phyloP scores from a whole-genome alignment of 92 coral and sea anemone genomes.

The Epizoanthus rinbou region DNA sequence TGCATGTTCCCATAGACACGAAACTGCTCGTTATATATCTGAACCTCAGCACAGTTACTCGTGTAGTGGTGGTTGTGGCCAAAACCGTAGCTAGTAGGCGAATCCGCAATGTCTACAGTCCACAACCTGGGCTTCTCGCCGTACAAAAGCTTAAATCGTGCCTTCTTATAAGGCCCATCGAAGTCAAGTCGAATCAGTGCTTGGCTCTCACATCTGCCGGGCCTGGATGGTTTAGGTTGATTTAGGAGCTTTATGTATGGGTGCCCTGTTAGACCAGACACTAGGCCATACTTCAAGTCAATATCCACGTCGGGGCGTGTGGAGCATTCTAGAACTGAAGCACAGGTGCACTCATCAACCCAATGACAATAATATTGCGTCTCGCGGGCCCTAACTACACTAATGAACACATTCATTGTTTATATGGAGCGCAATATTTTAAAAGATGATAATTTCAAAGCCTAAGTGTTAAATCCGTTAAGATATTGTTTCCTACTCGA shows the following conservation, averaged over 20 bases:
- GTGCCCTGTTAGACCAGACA: slow-evolving; percentile 39
- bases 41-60: slow-evolving; percentile 85
- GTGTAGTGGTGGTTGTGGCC: slow-evolving; percentile 81
- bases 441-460: slow-evolving; percentile 13
- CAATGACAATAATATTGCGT: not conserved
- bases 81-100: slow-evolving; percentile 87
- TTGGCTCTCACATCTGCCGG: slow-evolving; percentile 75
- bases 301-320: slow-evolving; percentile 65
- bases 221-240: slow-evolving; percentile 43
- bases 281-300: slow-evolving; percentile 63
- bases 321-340: slow-evolving; percentile 64
- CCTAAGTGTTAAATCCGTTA: not conserved
- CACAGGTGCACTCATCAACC: not conserved
- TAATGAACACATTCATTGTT: not conserved
- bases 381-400: slow-evolving; percentile 6
- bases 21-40: slow-evolving; percentile 83
- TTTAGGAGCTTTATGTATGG: slow-evolving; percentile 56
- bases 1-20: slow-evolving; percentile 82
- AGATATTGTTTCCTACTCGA: slow-evolving; percentile 1
- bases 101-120: slow-evolving; percentile 80
- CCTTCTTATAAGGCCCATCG: slow-evolving; percentile 84
- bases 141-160: slow-evolving; percentile 74
- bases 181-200: slow-evolving; percentile 80
- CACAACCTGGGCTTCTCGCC: slow-evolving; percentile 82
- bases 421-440: not conserved